A percentile compares a stretch with the other conserved stretches of the same genome.
These are phyloP conservation scores for Rhinella marina DNA, from an alignment of 2,797 vertebrate genomes.

Conservation along the genomic window DNA sequence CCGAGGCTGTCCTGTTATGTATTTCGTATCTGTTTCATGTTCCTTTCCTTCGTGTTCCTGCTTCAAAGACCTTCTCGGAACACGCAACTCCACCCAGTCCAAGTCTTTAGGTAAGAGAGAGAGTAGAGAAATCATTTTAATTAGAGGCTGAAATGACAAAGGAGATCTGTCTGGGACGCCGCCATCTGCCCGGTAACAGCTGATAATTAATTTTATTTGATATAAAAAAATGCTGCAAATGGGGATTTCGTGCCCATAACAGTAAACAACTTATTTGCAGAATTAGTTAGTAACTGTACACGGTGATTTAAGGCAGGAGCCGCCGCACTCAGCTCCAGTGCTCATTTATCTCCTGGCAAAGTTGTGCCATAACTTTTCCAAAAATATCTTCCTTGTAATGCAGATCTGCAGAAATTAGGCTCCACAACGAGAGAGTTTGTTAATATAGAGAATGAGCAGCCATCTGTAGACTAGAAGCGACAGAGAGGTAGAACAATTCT, in stretches of 20 bases:
- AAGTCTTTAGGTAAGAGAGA: slow-evolving; percentile 25
- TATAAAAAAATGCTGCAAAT: slow-evolving; percentile 36
- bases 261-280: slow-evolving; percentile 54
- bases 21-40: background rate
- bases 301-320: slow-evolving; percentile 28
- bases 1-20: background rate
- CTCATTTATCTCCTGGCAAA: slow-evolving; percentile 26
- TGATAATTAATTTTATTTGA: slow-evolving; percentile 60
- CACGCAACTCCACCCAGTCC: background rate
- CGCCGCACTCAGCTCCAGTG: background rate
- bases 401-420: slow-evolving; percentile 9
- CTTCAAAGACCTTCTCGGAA: background rate
- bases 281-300: slow-evolving; percentile 18
- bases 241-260: slow-evolving; percentile 8
- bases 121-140: slow-evolving; percentile 56
- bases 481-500: background rate
- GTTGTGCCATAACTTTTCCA: slow-evolving; percentile 2
- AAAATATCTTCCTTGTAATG: background rate
- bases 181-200: slow-evolving; percentile 60
- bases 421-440: background rate
- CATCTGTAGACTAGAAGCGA: background rate
- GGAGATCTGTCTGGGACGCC: slow-evolving; percentile 27
- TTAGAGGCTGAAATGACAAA: slow-evolving; percentile 49
- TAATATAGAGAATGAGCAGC: background rate
- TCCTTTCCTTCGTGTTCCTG: background rate